phyloP scores from a whole-genome alignment of 1,140 invertebrate species.

The Centruroides sculpturatus region DNA sequence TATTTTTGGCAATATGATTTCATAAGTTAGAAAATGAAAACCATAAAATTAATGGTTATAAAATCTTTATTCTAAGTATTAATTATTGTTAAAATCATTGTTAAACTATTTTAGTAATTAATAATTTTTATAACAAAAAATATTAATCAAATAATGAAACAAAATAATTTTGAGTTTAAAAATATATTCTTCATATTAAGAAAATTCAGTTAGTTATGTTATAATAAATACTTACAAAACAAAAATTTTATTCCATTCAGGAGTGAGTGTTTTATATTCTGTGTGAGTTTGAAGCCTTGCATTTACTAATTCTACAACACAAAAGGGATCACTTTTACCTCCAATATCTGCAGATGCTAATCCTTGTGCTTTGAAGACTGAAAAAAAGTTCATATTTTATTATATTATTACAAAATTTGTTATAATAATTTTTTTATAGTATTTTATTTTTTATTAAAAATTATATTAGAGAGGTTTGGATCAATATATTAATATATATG shows the following conservation, averaged over 20 bases:
- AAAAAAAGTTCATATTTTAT: constrained; percentile 3
- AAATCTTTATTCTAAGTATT: too few species aligned
- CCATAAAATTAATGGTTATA: too few species aligned
- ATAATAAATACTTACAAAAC: constrained; percentile 62
- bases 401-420: background rate
- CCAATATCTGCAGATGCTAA: constrained; percentile 79
- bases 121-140: too few species aligned
- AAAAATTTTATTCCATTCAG: constrained; percentile 97
- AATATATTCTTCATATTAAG: too few species aligned
- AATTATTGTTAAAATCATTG: too few species aligned
- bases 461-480: background rate
- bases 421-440: background rate
- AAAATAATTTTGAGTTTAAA: too few species aligned
- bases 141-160: too few species aligned
- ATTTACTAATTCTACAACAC: constrained; percentile 89
- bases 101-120: too few species aligned
- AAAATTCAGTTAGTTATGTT: too few species aligned
- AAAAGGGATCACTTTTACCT: constrained; percentile 84
- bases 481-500: too few species aligned
- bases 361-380: constrained; percentile 72
- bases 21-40: too few species aligned
- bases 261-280: constrained; percentile 91
- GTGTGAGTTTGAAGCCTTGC: constrained; percentile 91
- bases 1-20: too few species aligned
- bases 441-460: constrained; percentile 7